phyloP scores from a whole-genome alignment of 2,888 invertebrate species.

The Onchidella celtica region DNA sequence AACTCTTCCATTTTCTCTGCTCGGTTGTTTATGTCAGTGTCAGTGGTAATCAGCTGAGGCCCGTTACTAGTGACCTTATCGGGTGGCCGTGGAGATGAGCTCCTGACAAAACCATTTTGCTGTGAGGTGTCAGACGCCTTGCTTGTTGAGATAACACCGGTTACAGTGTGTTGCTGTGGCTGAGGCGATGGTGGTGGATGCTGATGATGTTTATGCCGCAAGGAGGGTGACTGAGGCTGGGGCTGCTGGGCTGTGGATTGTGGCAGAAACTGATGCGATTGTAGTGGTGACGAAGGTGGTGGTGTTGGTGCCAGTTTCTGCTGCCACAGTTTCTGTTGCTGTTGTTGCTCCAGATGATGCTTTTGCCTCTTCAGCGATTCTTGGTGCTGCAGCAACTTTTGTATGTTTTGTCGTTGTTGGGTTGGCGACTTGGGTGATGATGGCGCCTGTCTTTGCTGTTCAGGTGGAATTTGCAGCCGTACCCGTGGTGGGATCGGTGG shows the following conservation, averaged over 20 bases:
- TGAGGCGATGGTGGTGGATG: background rate
- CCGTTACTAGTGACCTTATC: background rate
- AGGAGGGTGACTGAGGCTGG: too few species aligned
- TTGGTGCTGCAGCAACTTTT: background rate
- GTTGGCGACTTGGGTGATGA: too few species aligned
- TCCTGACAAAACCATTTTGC: background rate
- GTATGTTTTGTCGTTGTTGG: background rate
- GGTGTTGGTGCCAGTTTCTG: background rate
- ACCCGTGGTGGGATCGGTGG: too few species aligned
- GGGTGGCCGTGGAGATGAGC: background rate
- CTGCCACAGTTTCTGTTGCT: background rate
- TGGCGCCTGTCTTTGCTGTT: too few species aligned
- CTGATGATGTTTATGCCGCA: too few species aligned
- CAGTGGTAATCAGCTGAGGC: too few species aligned
- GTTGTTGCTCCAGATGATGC: background rate
- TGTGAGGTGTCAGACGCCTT: background rate
- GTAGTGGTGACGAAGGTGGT: too few species aligned
- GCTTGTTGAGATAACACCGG: background rate
- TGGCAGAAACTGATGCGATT: too few species aligned
- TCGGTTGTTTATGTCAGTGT: too few species aligned
- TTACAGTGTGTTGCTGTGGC: background rate
- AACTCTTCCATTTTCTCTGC: too few species aligned
- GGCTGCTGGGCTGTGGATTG: background rate
- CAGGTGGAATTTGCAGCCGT: too few species aligned
- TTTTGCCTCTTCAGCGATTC: background rate